A percentile compares a stretch with the other conserved stretches of the same genome.
Conservation (phyloP, 92 coral and sea anemone genomes). For the Scolanthus callimorphus region DNA sequence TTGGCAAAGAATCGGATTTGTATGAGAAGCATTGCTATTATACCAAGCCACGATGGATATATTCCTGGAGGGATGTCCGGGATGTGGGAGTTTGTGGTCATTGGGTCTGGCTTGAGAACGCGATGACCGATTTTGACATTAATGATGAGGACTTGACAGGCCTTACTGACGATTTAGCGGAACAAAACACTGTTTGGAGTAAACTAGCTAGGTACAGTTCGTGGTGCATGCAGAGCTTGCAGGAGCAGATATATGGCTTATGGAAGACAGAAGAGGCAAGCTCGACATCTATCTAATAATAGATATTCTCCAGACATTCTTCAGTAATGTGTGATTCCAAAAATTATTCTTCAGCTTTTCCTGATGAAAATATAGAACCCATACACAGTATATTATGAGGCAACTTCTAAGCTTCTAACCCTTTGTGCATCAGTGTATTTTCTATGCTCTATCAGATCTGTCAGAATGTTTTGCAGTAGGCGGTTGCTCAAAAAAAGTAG, state of each 20-base stretch:
- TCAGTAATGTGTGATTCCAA: no score
- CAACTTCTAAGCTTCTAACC: no score
- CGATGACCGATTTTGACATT: slow-evolving; percentile 87
- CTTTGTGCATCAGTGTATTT: no score
- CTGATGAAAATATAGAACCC: no score
- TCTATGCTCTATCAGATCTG: no score
- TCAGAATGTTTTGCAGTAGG: no score
- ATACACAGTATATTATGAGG: no score
- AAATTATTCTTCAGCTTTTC: no score
- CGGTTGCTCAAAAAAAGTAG: no score
- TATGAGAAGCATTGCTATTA: slow-evolving; percentile 86
- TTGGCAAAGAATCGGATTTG: slow-evolving; percentile 57
- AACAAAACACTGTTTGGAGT: background rate
- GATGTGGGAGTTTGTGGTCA: slow-evolving; percentile 78
- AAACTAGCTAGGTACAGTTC: background rate
- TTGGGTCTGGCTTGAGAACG: slow-evolving; percentile 75
- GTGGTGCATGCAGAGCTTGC: background rate
- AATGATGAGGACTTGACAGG: slow-evolving; percentile 63
- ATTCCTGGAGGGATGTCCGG: slow-evolving; percentile 57
- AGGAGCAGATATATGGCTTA: background rate
- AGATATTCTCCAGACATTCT: no score
- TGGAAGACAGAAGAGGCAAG: no score
- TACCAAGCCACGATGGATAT: slow-evolving; percentile 74
- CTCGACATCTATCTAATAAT: no score
- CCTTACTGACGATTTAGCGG: slow-evolving; percentile 45